These are phyloP conservation scores for Leptinotarsa juncta DNA, from an alignment of 2,888 invertebrate species.

Conservation along the genomic window DNA sequence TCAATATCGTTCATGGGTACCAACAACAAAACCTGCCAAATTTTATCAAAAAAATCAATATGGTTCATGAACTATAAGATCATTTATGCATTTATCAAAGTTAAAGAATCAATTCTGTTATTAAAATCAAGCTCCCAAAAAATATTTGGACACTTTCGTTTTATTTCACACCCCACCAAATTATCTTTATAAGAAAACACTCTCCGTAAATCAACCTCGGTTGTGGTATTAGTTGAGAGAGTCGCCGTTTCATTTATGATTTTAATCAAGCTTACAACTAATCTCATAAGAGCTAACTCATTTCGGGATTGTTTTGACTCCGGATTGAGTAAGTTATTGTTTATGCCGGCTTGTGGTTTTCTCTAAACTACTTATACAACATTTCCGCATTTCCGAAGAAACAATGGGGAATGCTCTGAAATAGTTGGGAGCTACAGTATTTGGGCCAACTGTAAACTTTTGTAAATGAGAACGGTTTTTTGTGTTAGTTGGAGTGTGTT, in stretches of 20 bases:
- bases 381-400: neutral
- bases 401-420: neutral
- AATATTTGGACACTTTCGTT: neutral
- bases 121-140: neutral
- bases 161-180: neutral
- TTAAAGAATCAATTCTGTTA: too few species aligned
- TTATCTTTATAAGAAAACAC: neutral
- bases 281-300: slow-evolving; percentile 51
- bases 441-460: too few species aligned
- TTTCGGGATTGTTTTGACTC: slow-evolving; percentile 49
- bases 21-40: too few species aligned
- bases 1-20: too few species aligned
- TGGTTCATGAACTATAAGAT: neutral
- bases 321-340: slow-evolving; percentile 46
- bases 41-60: neutral
- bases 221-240: slow-evolving; percentile 8
- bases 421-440: neutral
- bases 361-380: slow-evolving; percentile 26
- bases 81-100: too few species aligned
- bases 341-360: slow-evolving; percentile 40
- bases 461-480: too few species aligned
- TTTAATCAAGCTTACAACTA: slow-evolving; percentile 48
- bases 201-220: slow-evolving; percentile 2
- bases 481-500: too few species aligned
- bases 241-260: slow-evolving; percentile 34